Percentiles rank a stretch among this genome's conserved stretches.
Conservation (phyloP, 2,113 vertebrate genomes). For the Scortum barcoo region DNA sequence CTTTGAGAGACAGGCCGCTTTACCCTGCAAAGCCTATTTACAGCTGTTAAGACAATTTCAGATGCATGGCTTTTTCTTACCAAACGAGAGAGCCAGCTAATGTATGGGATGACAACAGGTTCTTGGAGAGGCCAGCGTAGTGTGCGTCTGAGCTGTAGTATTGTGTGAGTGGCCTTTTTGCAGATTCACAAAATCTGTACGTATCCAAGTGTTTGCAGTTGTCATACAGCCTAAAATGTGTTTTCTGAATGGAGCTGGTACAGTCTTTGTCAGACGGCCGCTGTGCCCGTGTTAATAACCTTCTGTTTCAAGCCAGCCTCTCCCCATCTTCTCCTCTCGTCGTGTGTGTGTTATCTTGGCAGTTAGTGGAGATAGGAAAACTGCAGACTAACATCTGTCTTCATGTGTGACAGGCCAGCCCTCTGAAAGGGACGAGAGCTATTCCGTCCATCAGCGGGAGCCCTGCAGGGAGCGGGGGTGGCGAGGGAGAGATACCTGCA, state of each 20-base stretch:
- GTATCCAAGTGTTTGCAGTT: not conserved
- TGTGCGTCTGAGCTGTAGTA: slow-evolving; percentile 4
- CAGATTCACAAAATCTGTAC: not conserved
- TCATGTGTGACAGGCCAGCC: slow-evolving; percentile 63
- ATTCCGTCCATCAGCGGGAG: slow-evolving; percentile 67
- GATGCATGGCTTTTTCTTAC: slow-evolving; percentile 54
- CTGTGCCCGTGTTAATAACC: slow-evolving; percentile 50
- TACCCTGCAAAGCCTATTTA: slow-evolving; percentile 79
- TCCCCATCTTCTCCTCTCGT: slow-evolving; percentile 19
- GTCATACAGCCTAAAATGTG: not conserved
- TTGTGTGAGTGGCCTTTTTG: not conserved
- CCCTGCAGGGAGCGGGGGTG: slow-evolving; percentile 48
- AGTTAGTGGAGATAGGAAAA: slow-evolving; percentile 61
- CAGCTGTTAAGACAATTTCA: slow-evolving; percentile 79
- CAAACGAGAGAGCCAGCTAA: slow-evolving; percentile 38
- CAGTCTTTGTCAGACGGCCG: not conserved
- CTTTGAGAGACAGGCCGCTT: slow-evolving; percentile 76
- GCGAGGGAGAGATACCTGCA: slow-evolving; percentile 35
- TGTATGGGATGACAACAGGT: slow-evolving; percentile 45
- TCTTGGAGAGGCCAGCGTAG: slow-evolving; percentile 22
- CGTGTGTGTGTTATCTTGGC: slow-evolving; percentile 48
- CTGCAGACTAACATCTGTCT: slow-evolving; percentile 71
- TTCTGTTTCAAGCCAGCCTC: slow-evolving; percentile 44
- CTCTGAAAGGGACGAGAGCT: slow-evolving; percentile 47
- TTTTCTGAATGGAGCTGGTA: slow-evolving; percentile 16